Base-by-base conservation (phyloP, 2,113 vertebrate species). In the Bolborhynchus lineola region DNA sequence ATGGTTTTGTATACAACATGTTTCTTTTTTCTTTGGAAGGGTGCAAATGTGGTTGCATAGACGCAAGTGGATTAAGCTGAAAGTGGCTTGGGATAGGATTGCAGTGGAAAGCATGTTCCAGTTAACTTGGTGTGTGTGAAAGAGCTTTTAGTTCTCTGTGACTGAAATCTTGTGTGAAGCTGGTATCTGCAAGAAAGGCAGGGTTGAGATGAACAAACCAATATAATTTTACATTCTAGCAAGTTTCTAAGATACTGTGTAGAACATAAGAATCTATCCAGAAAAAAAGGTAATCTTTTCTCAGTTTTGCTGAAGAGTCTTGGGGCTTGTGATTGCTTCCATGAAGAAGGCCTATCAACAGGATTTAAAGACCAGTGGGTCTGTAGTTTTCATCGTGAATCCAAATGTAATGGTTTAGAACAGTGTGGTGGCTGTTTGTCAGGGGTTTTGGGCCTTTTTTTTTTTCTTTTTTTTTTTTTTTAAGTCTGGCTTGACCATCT, bases 331-430 rank as follows among this genome's bases (percentile, higher is more conserved):
- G 8, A 9, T 29, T 7, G 19, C 41, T 53, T 78, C 31, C 13
- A 5, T 29, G 15, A 1, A 1, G 55, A 63, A 46, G 41, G 46
- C 4, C 29, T 78, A 11, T 82, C 37, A 49, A 0, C 59, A 67
- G 39, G 25, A 9, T 46, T 23, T 62, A 5, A 75, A 25, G 12
- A 67, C 33, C 1, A 0, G 6, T 35, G 17, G 11, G 11, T 53
- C 60, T 69, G 20, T 41, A 70, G 33, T 70, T 86, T 35, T 39
- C 19, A 55, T 33, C 8, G 29, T 49, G 15, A 19, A 12, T 64
- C 29, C 12, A 37, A 41, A 88, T 33, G 3, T 12, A 29, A 16
- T 50, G 57, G 21, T 49, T 70, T 65, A 70, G 39, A 53, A 29
- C 7, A 50, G 33, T 23, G 28, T 60, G 16, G 16, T 39, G 23